Percentiles rank a stretch among this genome's conserved stretches.
Conservation (phyloP, 2,888 invertebrate genomes). For the Dexiosoma caninum region DNA sequence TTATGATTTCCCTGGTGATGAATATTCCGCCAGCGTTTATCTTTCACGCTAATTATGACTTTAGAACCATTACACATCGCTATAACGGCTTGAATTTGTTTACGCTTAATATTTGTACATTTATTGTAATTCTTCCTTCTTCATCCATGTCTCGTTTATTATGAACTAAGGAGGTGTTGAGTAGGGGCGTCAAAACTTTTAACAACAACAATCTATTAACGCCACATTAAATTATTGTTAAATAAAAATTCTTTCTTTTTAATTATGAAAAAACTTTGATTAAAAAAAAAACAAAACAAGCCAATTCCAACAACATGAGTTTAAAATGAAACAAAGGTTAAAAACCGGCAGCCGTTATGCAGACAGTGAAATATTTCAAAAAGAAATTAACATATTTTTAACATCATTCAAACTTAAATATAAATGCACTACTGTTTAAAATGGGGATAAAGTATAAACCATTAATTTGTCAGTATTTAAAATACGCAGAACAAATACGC, state of each 20-base stretch:
- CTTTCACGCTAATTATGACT: too few species aligned
- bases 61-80: too few species aligned
- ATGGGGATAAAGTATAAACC: background rate
- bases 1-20: too few species aligned
- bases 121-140: background rate
- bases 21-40: too few species aligned
- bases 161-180: slow-evolving; percentile 61
- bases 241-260: slow-evolving; percentile 7
- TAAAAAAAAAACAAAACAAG: background rate
- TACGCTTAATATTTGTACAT: too few species aligned
- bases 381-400: slow-evolving; percentile 52
- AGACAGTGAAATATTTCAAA: slow-evolving; percentile 11
- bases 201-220: slow-evolving; percentile 53
- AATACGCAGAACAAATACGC: background rate
- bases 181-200: slow-evolving; percentile 58
- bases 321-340: slow-evolving; percentile 10
- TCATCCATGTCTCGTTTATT: background rate
- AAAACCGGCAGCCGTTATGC: slow-evolving; percentile 10
- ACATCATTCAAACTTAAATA: slow-evolving; percentile 42
- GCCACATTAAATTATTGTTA: slow-evolving; percentile 53
- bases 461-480: slow-evolving; percentile 27
- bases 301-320: background rate
- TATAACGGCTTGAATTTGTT: too few species aligned
- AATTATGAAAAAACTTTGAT: slow-evolving; percentile 10
- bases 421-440: slow-evolving; percentile 47